These are phyloP conservation scores for Chiroxiphia lanceolata DNA, from an alignment of 2,797 vertebrate species.

Conservation along the genomic window DNA sequence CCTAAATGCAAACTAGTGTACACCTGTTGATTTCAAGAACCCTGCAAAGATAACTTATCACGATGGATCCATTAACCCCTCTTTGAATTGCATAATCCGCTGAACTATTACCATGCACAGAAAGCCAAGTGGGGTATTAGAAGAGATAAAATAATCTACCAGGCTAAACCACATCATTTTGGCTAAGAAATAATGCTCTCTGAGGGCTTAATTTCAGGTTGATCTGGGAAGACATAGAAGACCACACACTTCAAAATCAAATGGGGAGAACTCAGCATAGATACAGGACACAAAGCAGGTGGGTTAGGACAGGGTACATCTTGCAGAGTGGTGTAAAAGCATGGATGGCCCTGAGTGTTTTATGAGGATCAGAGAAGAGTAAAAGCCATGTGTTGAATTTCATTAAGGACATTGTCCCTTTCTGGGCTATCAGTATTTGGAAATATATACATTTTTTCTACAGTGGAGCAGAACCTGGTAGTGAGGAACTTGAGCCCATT, in stretches of 20 bases:
- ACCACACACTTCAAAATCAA: not conserved
- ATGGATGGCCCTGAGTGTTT: accelerated
- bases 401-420: not conserved
- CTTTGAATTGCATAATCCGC: not conserved
- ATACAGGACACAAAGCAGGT: not conserved
- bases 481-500: not conserved
- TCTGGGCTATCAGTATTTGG: not conserved
- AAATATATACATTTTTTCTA: not conserved
- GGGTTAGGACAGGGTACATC: not conserved
- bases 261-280: not conserved
- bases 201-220: not conserved
- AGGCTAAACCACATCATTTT: not conserved
- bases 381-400: not conserved
- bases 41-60: not conserved
- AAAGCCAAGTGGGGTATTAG: not conserved
- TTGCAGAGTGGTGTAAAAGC: not conserved
- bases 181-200: not conserved
- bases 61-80: not conserved
- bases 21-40: not conserved
- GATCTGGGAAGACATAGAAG: not conserved
- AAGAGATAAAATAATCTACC: not conserved
- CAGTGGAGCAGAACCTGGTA: not conserved
- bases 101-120: not conserved
- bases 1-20: not conserved
- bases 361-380: not conserved